A percentile compares a stretch with the other conserved stretches of the same genome.
These are phyloP conservation scores for Pararge aegeria DNA, from an alignment of 1,140 invertebrate species.

Conservation along the genomic window DNA sequence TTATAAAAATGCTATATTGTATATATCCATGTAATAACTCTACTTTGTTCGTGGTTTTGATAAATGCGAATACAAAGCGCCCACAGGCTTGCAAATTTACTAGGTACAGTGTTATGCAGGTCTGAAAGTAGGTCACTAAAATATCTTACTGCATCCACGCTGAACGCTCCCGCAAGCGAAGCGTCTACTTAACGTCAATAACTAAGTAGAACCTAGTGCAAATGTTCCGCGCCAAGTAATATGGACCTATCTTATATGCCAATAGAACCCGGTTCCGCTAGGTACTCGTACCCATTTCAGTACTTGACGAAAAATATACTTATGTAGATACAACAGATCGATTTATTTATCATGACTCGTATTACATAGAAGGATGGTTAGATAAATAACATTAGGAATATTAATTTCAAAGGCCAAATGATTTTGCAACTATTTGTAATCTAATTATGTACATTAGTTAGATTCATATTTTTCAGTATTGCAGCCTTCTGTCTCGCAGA, in stretches of 20 bases:
- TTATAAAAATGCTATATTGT: neutral
- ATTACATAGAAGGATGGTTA: neutral
- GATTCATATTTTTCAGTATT: too few species aligned
- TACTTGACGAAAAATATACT: too few species aligned
- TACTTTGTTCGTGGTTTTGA: neutral
- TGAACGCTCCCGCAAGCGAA: slow-evolving; percentile 35
- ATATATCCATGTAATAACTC: neutral
- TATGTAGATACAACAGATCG: too few species aligned
- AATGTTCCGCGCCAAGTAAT: slow-evolving; percentile 17
- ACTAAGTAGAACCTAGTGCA: slow-evolving; percentile 21
- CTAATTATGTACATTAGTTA: neutral
- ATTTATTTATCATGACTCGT: neutral
- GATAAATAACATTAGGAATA: neutral
- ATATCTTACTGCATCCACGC: slow-evolving; percentile 44
- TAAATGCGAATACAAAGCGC: neutral
- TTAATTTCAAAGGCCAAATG: neutral
- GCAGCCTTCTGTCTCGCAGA: too few species aligned
- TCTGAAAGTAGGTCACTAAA: slow-evolving; percentile 56
- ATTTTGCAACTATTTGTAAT: neutral
- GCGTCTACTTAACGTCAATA: slow-evolving; percentile 27
- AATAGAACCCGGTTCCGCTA: too few species aligned
- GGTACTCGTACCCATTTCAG: too few species aligned
- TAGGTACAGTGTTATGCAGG: slow-evolving; percentile 36
- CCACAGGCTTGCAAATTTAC: slow-evolving; percentile 2
- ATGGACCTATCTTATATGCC: neutral